Percentiles rank a stretch among this genome's conserved stretches.
phyloP scores from a whole-genome alignment of 2,113 vertebrate species.

The Pomatostomus ruficeps region DNA sequence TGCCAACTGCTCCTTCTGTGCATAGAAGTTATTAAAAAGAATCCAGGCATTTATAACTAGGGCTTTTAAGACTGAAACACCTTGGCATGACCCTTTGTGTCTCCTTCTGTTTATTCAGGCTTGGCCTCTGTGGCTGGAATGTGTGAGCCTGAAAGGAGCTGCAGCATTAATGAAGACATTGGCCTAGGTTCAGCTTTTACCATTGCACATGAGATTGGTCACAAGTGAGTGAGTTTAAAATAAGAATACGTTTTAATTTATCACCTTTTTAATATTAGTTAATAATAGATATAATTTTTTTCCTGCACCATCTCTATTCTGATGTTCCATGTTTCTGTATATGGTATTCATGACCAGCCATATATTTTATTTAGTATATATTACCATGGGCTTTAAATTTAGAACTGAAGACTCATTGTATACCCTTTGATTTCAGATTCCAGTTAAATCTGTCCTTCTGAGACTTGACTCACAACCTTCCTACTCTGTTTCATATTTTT shows the following conservation, averaged over 20 bases:
- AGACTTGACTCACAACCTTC: neutral
- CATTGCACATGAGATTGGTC: constrained; percentile 98
- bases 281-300: constrained; percentile 16
- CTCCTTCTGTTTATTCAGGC: constrained; percentile 86
- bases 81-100: constrained; percentile 85
- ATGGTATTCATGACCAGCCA: neutral
- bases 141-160: constrained; percentile 98
- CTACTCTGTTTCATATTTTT: neutral
- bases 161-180: constrained; percentile 99
- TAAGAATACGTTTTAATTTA: constrained; percentile 65
- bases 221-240: constrained; percentile 92
- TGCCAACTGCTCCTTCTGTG: constrained; percentile 80
- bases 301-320: constrained; percentile 27
- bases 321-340: constrained; percentile 6
- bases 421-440: constrained; percentile 5
- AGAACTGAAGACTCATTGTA: neutral
- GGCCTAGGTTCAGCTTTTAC: constrained; percentile 98
- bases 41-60: constrained; percentile 78
- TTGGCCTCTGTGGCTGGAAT: constrained; percentile 98
- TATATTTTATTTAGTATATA: neutral
- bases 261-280: constrained; percentile 36
- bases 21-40: constrained; percentile 81
- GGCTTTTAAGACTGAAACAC: constrained; percentile 79
- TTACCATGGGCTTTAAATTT: neutral
- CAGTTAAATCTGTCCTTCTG: neutral